These are phyloP conservation scores for Litoditis marina DNA, from an alignment of 2,888 invertebrate genomes.

Conservation along the genomic window DNA sequence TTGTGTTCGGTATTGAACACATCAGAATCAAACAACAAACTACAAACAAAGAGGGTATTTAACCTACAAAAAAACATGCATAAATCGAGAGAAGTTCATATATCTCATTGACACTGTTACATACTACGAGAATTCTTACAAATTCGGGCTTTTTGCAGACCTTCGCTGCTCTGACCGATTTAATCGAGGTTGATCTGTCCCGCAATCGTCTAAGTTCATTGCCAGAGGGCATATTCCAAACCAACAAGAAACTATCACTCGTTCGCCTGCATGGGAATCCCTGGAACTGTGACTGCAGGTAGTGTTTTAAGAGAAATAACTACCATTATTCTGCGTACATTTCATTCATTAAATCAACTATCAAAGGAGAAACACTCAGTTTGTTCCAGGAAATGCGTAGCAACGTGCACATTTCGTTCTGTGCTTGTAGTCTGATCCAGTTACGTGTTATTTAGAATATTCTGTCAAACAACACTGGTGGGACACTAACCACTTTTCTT, in stretches of 20 bases:
- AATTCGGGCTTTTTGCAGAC: conserved; percentile 20
- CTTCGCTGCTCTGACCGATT: not conserved
- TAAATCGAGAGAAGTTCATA: too few relatives aligned
- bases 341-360: not conserved
- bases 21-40: too few relatives aligned
- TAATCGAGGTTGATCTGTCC: conserved; percentile 18
- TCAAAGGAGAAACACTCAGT: not conserved
- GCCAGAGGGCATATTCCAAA: conserved; percentile 31
- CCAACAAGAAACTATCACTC: not conserved
- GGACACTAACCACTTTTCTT: too few relatives aligned
- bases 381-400: not conserved
- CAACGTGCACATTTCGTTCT: not conserved
- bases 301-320: conserved; percentile 3
- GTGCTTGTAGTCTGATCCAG: too few relatives aligned
- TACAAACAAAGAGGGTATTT: too few relatives aligned
- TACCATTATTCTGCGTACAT: not conserved
- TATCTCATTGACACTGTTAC: too few relatives aligned
- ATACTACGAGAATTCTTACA: too few relatives aligned
- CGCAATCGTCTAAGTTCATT: conserved; percentile 47
- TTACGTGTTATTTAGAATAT: too few relatives aligned
- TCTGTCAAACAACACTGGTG: too few relatives aligned
- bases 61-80: too few relatives aligned
- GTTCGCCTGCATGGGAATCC: conserved; percentile 41
- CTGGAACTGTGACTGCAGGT: conserved; percentile 57
- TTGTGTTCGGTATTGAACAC: too few relatives aligned